phyloP scores from a whole-genome alignment of 2,797 vertebrate species.

The Margarornis squamiger region DNA sequence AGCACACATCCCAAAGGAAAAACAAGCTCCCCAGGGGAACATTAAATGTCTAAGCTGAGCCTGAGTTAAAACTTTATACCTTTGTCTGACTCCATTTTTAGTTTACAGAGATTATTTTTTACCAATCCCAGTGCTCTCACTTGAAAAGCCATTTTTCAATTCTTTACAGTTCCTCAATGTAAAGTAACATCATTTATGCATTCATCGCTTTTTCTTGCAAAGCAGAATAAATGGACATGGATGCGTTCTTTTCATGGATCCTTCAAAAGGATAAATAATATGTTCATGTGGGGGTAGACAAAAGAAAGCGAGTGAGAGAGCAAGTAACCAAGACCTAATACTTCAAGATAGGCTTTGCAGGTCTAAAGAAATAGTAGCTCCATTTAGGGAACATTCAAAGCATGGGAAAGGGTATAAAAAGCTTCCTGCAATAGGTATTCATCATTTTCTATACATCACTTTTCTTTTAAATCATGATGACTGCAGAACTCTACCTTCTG shows the following conservation, averaged over 20 bases:
- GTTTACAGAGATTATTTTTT: neutral
- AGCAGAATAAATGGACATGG: neutral
- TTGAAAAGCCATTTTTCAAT: neutral
- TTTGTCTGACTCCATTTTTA: neutral
- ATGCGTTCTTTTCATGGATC: neutral
- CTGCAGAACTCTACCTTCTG: neutral
- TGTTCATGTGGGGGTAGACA: neutral
- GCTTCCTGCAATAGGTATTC: neutral
- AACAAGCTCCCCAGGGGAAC: neutral
- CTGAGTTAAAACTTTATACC: neutral
- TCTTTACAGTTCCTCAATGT: neutral
- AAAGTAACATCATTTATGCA: constrained; percentile 12
- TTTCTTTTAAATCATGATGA: neutral
- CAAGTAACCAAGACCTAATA: neutral
- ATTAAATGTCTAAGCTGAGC: neutral
- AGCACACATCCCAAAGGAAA: neutral
- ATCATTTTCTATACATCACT: neutral
- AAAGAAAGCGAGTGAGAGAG: neutral
- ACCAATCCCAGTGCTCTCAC: neutral
- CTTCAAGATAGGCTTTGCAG: neutral
- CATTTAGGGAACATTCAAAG: neutral
- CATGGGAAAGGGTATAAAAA: neutral
- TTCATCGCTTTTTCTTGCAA: constrained; percentile 34
- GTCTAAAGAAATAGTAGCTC: neutral
- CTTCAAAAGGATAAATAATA: constrained; percentile 28